phyloP scores from a whole-genome alignment of 2,888 invertebrate genomes.

The Tenthredo livida region DNA sequence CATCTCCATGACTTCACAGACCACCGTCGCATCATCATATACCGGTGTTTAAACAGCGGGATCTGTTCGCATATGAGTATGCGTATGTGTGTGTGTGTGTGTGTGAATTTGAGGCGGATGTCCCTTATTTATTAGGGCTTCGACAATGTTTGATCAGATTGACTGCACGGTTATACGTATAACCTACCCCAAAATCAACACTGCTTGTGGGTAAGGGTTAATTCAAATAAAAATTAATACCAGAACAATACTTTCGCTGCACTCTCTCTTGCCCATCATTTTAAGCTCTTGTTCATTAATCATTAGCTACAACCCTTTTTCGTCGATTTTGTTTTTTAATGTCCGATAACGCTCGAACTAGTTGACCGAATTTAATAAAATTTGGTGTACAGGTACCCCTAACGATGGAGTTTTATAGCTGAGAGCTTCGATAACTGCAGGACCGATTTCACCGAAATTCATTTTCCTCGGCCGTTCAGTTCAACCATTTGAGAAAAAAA shows the following conservation, averaged over 20 bases:
- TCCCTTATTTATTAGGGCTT: constrained; percentile 38
- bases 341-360: neutral
- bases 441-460: too few species aligned
- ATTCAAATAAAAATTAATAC: constrained; percentile 67
- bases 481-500: too few species aligned
- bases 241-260: neutral
- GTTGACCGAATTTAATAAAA: neutral
- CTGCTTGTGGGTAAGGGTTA: constrained; percentile 64
- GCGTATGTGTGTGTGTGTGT: neutral
- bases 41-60: constrained; percentile 33
- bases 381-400: too few species aligned
- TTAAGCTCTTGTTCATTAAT: neutral
- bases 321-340: neutral
- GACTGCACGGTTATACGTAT: constrained; percentile 59
- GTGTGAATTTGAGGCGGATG: constrained; percentile 33
- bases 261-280: neutral
- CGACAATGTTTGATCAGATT: constrained; percentile 68
- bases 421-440: too few species aligned
- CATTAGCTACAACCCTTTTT: neutral
- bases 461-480: too few species aligned
- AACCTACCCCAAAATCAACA: constrained; percentile 43
- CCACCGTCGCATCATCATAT: neutral
- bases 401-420: too few species aligned
- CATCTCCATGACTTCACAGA: constrained; percentile 33
- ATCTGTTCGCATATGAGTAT: neutral